Evolutionary conservation across 2,888 invertebrate genomes (phyloP), one percentile per base, ranked within the genome.

Genomic region (Celastrina argiolus): DNA sequence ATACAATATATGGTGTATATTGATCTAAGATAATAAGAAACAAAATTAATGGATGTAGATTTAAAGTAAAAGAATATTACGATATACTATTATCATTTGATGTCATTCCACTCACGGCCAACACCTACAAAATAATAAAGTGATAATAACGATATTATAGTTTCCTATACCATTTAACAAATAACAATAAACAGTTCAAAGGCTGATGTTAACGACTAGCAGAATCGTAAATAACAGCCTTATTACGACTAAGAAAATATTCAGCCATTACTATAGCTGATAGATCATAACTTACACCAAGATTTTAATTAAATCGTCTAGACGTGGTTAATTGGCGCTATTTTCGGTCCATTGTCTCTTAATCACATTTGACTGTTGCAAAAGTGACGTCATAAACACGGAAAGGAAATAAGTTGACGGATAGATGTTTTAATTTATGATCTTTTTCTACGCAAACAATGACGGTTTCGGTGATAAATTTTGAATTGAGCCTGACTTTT

Each of bases 351-450:
- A 16, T 59, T 34, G 59, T 59, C 59, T 31, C 34, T 12, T 34
- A 34, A 58, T 58, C 34, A 59, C 34, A 34, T 59, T 59, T 16
- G 18, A 31, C 31, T 28, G 31, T n/a, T n/a, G 58, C 34, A 34
- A 31, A 16, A 34, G 18, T 59, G 34, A 59, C 59, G 16, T 59
- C 59, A 59, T 34, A 28, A 10, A 59, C 58, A 12, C 16, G 34
- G 34, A 31, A 73, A 76, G 76, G 77, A 78, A 77, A 77, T 77
- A 77, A 78, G 77, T 72, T 77, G 74, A 76, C 77, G 78, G 77
- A 83, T 82, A 83, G 85, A 87, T 88, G 80, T 90, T 88, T 87
- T 88, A 90, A 90, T 90, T 91, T 91, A 91, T 88, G 90, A 81
- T 88, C 87, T 83, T 81, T 81, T 77, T 75, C 80, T 82, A 58